phyloP scores from a whole-genome alignment of 2,797 vertebrate genomes.

The Eurystomus glaucurus region DNA sequence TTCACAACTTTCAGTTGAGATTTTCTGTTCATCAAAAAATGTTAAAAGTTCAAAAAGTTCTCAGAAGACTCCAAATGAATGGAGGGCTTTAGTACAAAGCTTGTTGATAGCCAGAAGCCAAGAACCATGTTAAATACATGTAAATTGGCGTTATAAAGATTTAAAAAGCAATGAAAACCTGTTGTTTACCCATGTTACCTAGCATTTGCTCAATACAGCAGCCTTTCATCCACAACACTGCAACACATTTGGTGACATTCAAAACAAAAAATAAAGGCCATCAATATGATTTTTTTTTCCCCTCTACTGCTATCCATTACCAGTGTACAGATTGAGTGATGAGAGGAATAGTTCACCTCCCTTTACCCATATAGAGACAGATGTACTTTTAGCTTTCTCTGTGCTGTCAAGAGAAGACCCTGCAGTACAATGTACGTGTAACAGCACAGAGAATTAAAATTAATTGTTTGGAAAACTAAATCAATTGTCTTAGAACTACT shows the following conservation, averaged over 20 bases:
- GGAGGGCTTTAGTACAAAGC: neutral
- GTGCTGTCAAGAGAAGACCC: neutral
- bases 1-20: neutral
- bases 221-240: neutral
- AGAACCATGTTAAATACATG: accelerated
- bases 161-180: no score
- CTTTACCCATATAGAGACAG: neutral
- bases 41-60: neutral
- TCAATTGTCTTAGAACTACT: neutral
- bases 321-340: neutral
- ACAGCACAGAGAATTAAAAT: neutral
- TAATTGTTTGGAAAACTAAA: neutral
- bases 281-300: neutral
- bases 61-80: neutral
- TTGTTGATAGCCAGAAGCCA: neutral
- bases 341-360: neutral
- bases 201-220: neutral
- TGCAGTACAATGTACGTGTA: neutral
- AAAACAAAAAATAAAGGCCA: neutral
- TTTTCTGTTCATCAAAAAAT: neutral
- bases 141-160: neutral
- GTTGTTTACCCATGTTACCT: neutral
- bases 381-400: neutral
- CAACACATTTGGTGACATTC: neutral
- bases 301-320: neutral